Evolutionary conservation across 2,888 invertebrate species (phyloP).

Genomic region (Rhagonycha fulva): DNA sequence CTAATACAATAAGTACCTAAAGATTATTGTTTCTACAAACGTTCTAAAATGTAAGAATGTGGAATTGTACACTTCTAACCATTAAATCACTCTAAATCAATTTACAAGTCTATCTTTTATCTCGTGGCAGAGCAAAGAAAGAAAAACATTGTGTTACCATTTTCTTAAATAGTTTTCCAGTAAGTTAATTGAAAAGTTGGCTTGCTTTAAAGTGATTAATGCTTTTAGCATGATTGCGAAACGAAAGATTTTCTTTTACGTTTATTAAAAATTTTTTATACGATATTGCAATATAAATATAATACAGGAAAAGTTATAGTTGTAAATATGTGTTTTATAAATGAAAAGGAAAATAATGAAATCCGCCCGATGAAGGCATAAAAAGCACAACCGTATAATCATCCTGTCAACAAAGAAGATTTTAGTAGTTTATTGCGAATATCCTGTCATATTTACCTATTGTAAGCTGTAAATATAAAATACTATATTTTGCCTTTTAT

Average conservation of each 20-base stretch:
- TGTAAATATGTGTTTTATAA: slow-evolving; percentile 8
- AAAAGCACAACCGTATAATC: slow-evolving; percentile 25
- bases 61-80: not conserved
- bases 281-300: not conserved
- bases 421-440: slow-evolving; percentile 24
- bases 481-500: not conserved
- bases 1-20: not conserved
- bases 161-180: not conserved
- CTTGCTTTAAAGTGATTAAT: not conserved
- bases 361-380: slow-evolving; percentile 15
- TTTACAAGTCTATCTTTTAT: not conserved
- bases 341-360: slow-evolving; percentile 21
- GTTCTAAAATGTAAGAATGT: not conserved
- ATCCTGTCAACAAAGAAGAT: slow-evolving; percentile 23
- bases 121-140: not conserved
- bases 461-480: not conserved
- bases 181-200: not conserved
- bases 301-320: not conserved
- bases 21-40: not conserved
- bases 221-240: not conserved
- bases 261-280: not conserved
- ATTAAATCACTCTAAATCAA: not conserved
- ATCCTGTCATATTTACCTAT: slow-evolving; percentile 1
- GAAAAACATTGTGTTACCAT: not conserved
- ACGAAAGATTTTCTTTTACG: not conserved